Evolutionary conservation across 2,888 invertebrate genomes (phyloP).

Genomic region (Saturnia pavonia): DNA sequence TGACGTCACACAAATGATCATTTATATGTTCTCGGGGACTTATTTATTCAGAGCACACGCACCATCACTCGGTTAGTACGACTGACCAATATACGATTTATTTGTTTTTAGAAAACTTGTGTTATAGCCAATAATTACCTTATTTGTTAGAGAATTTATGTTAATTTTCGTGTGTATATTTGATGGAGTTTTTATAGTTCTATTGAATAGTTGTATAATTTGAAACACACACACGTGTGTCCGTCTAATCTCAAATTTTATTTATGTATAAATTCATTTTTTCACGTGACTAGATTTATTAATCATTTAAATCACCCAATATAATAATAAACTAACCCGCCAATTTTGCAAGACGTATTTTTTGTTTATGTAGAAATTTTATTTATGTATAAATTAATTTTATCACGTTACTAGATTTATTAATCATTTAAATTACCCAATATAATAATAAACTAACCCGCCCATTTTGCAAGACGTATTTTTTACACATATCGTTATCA

Average conservation of each 20-base stretch:
- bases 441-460: too few species aligned
- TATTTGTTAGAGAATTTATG: background rate
- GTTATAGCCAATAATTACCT: background rate
- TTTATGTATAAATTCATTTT: background rate
- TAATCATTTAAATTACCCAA: too few species aligned
- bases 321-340: too few species aligned
- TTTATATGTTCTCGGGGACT: background rate
- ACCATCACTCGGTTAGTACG: background rate
- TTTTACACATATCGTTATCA: too few species aligned
- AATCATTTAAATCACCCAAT: too few species aligned
- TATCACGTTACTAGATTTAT: too few species aligned
- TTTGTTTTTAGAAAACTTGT: slow-evolving; percentile 4
- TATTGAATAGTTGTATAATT: background rate
- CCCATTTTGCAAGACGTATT: too few species aligned
- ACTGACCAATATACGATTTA: slow-evolving; percentile 2
- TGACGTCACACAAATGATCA: background rate
- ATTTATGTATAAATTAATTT: too few species aligned
- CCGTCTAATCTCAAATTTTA: background rate
- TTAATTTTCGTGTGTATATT: background rate
- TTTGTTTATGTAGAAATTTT: too few species aligned
- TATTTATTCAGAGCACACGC: background rate
- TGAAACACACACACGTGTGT: background rate
- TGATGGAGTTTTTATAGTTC: background rate
- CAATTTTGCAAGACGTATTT: too few species aligned
- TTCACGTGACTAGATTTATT: too few species aligned